phyloP scores from a whole-genome alignment of 35 echinoderm and acorn worm species.

The Ptychodera flava region DNA sequence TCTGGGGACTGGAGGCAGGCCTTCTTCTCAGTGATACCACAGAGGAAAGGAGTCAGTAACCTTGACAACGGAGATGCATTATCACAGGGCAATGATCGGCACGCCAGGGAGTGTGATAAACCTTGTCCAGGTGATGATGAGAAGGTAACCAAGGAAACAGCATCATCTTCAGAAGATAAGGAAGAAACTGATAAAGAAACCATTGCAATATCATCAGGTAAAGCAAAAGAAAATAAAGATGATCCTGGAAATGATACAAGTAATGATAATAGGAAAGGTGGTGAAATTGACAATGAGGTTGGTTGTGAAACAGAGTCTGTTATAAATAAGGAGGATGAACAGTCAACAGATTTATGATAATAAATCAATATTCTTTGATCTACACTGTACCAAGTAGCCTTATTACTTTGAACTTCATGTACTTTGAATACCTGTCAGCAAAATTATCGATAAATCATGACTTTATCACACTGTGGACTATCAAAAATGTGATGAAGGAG shows the following conservation, averaged over 20 bases:
- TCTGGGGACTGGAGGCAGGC: conserved; percentile 67
- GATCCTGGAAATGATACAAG: too few relatives aligned
- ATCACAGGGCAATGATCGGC: too few relatives aligned
- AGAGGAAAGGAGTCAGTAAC: conserved; percentile 50
- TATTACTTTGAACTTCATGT: too few relatives aligned
- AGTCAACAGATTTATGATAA: not conserved
- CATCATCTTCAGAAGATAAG: too few relatives aligned
- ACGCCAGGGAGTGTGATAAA: not conserved
- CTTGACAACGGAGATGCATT: not conserved
- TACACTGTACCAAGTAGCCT: too few relatives aligned
- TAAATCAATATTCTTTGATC: too few relatives aligned
- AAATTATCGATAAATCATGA: too few relatives aligned
- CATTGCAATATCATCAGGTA: too few relatives aligned
- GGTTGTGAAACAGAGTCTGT: not conserved
- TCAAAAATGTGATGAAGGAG: too few relatives aligned
- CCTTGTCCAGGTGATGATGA: not conserved
- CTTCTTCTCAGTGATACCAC: conserved; percentile 60
- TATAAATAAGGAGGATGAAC: not conserved
- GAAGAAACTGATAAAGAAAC: too few relatives aligned
- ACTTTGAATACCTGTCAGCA: too few relatives aligned
- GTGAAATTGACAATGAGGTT: not conserved
- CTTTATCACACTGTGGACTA: too few relatives aligned
- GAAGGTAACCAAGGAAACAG: not conserved
- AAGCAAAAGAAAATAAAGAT: not conserved
- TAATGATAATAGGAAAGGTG: not conserved